Evolutionary conservation across 2,888 invertebrate species (phyloP).

Genomic region (Aphodius sticticus): DNA sequence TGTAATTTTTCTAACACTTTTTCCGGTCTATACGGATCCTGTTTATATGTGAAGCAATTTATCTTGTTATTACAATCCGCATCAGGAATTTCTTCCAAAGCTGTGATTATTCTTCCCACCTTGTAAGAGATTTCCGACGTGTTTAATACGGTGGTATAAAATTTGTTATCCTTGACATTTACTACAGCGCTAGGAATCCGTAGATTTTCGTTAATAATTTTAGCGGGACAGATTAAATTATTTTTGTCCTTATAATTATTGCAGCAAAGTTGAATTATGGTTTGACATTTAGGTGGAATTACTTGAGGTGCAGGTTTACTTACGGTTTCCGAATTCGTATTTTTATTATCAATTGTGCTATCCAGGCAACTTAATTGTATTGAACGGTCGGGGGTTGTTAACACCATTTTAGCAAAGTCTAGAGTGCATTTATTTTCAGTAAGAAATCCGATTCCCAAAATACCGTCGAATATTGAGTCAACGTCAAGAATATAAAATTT

Average conservation of each 20-base stretch:
- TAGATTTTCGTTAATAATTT: not conserved
- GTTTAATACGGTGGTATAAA: not conserved
- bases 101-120: not conserved
- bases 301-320: not conserved
- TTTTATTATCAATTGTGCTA: not conserved
- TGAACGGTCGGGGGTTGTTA: not conserved
- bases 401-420: not conserved
- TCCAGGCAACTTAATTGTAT: not conserved
- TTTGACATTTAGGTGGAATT: not conserved
- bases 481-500: not conserved
- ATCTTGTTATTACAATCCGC: not conserved
- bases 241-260: not conserved
- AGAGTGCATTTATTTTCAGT: not conserved
- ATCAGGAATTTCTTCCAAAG: not conserved
- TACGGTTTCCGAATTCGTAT: not conserved
- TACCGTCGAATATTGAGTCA: not conserved
- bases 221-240: too few relatives aligned
- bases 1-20: not conserved
- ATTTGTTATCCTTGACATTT: not conserved
- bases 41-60: not conserved
- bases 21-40: not conserved
- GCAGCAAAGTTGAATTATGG: not conserved
- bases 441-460: not conserved
- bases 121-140: not conserved
- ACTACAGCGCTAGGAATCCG: not conserved